These are phyloP conservation scores for Anthopleura sola DNA, from an alignment of 64 coral and sea anemone species.

Conservation along the genomic window DNA sequence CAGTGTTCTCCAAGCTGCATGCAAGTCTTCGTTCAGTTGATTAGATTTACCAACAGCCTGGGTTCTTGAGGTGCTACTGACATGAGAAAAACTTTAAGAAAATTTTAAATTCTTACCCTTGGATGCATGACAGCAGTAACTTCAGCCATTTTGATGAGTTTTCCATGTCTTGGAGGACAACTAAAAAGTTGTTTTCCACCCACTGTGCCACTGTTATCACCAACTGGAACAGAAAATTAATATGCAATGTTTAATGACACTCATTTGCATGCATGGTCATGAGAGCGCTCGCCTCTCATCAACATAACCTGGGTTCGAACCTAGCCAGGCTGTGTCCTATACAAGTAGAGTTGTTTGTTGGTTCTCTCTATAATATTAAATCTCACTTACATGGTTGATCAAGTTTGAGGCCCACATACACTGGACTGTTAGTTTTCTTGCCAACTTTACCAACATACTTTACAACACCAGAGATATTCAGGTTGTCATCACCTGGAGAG, in stretches of 20 bases:
- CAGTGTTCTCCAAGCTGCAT: too few relatives aligned
- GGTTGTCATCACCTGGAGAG: slow-evolving; percentile 63
- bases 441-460: slow-evolving; percentile 89
- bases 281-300: too few relatives aligned
- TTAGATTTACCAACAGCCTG: too few relatives aligned
- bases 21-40: too few relatives aligned
- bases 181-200: slow-evolving; percentile 71
- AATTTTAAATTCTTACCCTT: slow-evolving; percentile 29
- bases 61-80: too few relatives aligned
- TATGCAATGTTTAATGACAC: not conserved
- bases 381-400: slow-evolving; percentile 76
- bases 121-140: slow-evolving; percentile 87
- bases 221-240: slow-evolving; percentile 56
- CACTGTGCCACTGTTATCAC: slow-evolving; percentile 61
- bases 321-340: too few relatives aligned
- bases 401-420: slow-evolving; percentile 90
- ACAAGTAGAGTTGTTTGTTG: too few relatives aligned
- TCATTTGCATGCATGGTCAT: too few relatives aligned
- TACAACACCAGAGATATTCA: slow-evolving; percentile 83
- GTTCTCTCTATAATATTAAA: too few relatives aligned
- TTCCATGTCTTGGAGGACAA: slow-evolving; percentile 70
- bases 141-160: slow-evolving; percentile 74
- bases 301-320: too few relatives aligned
- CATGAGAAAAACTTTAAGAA: too few relatives aligned
- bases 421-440: slow-evolving; percentile 35